Base-by-base conservation (phyloP, 2,113 vertebrate species). In the Ahaetulla prasina region DNA sequence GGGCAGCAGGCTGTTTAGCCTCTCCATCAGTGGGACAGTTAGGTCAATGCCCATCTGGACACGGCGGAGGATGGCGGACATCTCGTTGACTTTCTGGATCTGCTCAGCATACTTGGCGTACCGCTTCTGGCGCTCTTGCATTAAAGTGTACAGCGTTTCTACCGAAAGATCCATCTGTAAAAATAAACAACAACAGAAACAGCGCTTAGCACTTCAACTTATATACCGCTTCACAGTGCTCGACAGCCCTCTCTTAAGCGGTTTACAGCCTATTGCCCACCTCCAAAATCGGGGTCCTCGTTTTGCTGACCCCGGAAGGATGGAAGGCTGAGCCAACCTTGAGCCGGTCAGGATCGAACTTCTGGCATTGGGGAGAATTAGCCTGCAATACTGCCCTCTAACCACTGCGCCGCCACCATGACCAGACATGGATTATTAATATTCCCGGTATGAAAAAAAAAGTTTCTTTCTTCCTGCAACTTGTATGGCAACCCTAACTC, bases 1-100 rank as follows among this genome's bases (percentile, higher is more conserved):
- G 0, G 99, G 99, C 96, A 99, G 97, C 97, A 99, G 96, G 97
- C 98, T 98, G 96, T 99, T 99, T 86, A 99, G 98, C 53, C 98
- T 97, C 97, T 99, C 99, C 99, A 99, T 98, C 95, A 99, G 98
- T 0, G 99, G 99, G 86, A 99, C 94, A 0, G 99, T 99, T 97
- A 99, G 99, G 97, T 99, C 99, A 0, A 99, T 98, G 96, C 99
- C 99, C 99, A 99, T 99, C 98, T 99, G 99, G 57, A 99, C 98
- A 23, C 99, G 98, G 10, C 99, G 98, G 49, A 99, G 98, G 97
- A 99, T 99, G 97, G 99, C 98, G 0, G 99, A 99, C 98, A 99
- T 99, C 97, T 99, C 99, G 0, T 99, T 99, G 94, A 99, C 99
- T 94, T 99, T 99, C 97, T 99, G 99, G 97, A 99, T 99, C 98